Percentiles rank a stretch among this genome's conserved stretches.
Conservation (phyloP, 2,797 vertebrate genomes). For the Lepilemur septentrionalis region DNA sequence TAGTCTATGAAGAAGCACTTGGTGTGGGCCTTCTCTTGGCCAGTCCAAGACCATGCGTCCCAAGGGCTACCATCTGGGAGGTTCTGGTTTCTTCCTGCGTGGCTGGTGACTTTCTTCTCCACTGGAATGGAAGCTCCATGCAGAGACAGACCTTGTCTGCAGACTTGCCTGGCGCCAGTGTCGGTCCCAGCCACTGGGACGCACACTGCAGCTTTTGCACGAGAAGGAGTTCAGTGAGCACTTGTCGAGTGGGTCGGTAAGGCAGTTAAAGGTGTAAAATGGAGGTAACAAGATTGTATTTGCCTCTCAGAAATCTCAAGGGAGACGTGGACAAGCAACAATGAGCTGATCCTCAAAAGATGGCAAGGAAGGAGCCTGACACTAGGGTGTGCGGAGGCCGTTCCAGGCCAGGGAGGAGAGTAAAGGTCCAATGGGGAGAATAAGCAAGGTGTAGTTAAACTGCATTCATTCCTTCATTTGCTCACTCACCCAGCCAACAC, state of each 20-base stretch:
- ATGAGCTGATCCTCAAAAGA: background rate
- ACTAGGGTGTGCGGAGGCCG: background rate
- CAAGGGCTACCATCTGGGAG: background rate
- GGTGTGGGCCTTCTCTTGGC: too few species aligned
- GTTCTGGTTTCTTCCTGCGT: background rate
- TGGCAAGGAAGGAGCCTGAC: background rate
- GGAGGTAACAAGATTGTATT: background rate
- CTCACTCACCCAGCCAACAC: background rate
- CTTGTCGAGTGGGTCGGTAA: background rate
- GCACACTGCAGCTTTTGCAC: rapidly evolving
- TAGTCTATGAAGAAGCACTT: background rate
- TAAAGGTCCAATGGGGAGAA: background rate
- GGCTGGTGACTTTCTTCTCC: background rate
- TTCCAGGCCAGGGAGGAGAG: background rate
- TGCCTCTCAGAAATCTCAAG: background rate
- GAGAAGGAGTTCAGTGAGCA: background rate
- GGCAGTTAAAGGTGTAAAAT: background rate
- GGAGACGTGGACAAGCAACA: background rate
- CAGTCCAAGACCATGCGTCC: background rate
- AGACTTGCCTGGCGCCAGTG: background rate
- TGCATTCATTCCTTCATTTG: background rate
- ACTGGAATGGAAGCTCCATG: background rate
- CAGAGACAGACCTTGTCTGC: background rate
- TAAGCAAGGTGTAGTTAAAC: background rate
- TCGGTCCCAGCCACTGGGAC: background rate